Evolutionary conservation across 2,113 vertebrate genomes (phyloP), one percentile per base, ranked within the genome.

Genomic region (Podarcis cretensis): DNA sequence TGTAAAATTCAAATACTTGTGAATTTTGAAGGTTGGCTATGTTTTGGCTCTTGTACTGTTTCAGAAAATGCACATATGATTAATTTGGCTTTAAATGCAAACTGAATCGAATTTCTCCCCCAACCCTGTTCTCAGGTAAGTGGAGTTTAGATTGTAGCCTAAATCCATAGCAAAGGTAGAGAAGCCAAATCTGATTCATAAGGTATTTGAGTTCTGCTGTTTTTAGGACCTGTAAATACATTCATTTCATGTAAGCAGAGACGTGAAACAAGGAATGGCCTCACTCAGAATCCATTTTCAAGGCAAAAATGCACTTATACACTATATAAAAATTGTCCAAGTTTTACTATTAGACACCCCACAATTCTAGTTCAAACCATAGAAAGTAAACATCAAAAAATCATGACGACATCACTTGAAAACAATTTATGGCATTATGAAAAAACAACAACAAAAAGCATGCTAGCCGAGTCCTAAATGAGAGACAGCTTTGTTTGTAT

Each of bases 401-500:
- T 35, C 0, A 76, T 54, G 25, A 25, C 6, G 21, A 16, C 85
- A 25, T 6, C 54, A 12, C 2, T 13, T 69, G 93, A 88, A 81
- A 57, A 9, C 35, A 90, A 92, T 87, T 23, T 25, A 75, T 68
- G 59, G 54, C 40, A 69, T 76, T 84, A 89, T 2, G 35, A 75
- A 88, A 8, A 89, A 57, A 1, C 8, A 88, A 87, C 87, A 12
- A n/a, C 75, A 83, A 87, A 86, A 48, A 43, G 66, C n/a, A 90
- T n/a, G 6, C 18, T 37, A 93, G 63, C 91, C 83, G 82, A 83
- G 54, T 83, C 68, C 20, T 82, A 86, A 89, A 85, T 76, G 92
- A 95, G 81, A 95, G 88, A 83, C 84, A 90, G 54, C 87, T 96
- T 63, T 97, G 96, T 97, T 97, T 97, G 86, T 90, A 13, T 66